These are phyloP conservation scores for Eledona agricola DNA, from an alignment of 2,888 invertebrate species.

Conservation along the genomic window DNA sequence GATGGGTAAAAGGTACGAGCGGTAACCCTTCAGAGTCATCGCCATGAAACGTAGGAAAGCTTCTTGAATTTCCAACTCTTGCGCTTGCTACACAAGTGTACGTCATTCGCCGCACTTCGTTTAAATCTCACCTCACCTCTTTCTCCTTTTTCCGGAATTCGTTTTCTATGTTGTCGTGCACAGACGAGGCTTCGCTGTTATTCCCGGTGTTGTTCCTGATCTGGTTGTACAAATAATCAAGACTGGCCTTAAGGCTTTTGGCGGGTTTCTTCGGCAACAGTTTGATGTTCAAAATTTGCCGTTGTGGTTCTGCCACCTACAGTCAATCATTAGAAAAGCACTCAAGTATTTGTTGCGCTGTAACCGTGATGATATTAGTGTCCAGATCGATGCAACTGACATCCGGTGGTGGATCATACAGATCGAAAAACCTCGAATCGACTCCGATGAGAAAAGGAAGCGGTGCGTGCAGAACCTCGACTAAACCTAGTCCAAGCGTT, in stretches of 20 bases:
- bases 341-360: too few relatives aligned
- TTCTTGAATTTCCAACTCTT: slow-evolving; percentile 96
- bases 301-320: slow-evolving; percentile 87
- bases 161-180: slow-evolving; percentile 69
- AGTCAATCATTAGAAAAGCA: too few relatives aligned
- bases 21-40: slow-evolving; percentile 88
- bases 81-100: too few relatives aligned
- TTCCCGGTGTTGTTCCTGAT: slow-evolving; percentile 61
- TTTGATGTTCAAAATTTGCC: slow-evolving; percentile 76
- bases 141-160: slow-evolving; percentile 84
- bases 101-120: too few relatives aligned
- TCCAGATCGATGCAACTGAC: slow-evolving; percentile 98
- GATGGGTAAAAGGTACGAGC: slow-evolving; percentile 87
- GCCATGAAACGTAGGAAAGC: slow-evolving; percentile 97
- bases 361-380: slow-evolving; percentile 92
- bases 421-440: slow-evolving; percentile 96
- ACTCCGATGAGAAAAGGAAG: slow-evolving; percentile 97
- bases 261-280: slow-evolving; percentile 88
- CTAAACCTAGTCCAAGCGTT: slow-evolving; percentile 72
- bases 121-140: slow-evolving; percentile 67
- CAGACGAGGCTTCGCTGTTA: slow-evolving; percentile 31
- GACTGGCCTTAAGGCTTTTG: slow-evolving; percentile 78
- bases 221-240: slow-evolving; percentile 78
- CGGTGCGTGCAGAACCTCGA: slow-evolving; percentile 97
- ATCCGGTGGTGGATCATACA: slow-evolving; percentile 95